Evolutionary conservation across 1,140 invertebrate species (phyloP).

Genomic region (Odontomachus brunneus): DNA sequence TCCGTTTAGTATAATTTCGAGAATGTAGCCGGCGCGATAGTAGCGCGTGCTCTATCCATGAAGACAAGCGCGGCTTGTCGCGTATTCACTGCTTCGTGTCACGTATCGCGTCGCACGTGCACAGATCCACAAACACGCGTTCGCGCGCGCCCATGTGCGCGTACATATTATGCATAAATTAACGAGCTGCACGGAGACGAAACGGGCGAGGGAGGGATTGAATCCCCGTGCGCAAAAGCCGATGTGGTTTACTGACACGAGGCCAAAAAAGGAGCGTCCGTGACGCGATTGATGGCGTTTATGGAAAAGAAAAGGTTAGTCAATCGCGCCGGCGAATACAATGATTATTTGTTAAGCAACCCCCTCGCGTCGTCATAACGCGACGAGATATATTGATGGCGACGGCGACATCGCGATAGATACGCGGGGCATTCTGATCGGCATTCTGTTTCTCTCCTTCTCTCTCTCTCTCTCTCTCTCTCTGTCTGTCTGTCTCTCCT

Average conservation of each 20-base stretch:
- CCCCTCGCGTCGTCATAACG: conserved; percentile 61
- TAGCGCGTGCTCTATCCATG: conserved; percentile 49
- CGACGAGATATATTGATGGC: conserved; percentile 51
- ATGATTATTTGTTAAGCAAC: conserved; percentile 79
- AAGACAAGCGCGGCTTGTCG: conserved; percentile 50
- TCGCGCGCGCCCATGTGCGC: conserved; percentile 37
- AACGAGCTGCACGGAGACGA: conserved; percentile 31
- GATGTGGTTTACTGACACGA: conserved; percentile 57
- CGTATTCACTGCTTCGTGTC: conserved; percentile 57
- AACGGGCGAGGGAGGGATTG: conserved; percentile 14
- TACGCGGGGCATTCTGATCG: conserved; percentile 64
- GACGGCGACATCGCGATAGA: background rate
- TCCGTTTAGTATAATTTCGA: conserved; percentile 25
- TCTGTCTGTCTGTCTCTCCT: background rate
- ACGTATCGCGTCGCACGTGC: conserved; percentile 58
- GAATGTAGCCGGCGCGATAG: conserved; percentile 1
- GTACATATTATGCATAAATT: conserved; percentile 69
- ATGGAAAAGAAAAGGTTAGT: conserved; percentile 74
- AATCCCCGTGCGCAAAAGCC: conserved; percentile 56
- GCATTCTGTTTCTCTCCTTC: background rate
- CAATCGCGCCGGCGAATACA: conserved; percentile 73
- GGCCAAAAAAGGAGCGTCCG: conserved; percentile 79
- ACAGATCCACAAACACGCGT: conserved; percentile 58
- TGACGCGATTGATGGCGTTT: conserved; percentile 79
- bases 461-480: background rate